Conservation (phyloP, 1,140 invertebrate species). For the Dendrolimus kikuchii region DNA sequence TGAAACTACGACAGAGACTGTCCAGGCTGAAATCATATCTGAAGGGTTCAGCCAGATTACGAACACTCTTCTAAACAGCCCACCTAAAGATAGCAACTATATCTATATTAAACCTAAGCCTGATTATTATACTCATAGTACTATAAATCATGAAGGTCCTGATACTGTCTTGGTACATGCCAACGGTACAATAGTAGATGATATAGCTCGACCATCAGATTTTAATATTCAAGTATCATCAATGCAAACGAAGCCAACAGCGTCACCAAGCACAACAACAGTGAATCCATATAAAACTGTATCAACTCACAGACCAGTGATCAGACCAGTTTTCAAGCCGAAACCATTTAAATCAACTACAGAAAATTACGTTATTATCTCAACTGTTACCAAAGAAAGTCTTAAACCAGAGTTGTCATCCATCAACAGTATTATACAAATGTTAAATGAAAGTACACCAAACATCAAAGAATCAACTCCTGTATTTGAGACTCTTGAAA, state of each 20-base stretch:
- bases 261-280: slow-evolving; percentile 35
- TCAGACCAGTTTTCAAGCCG: slow-evolving; percentile 56
- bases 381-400: slow-evolving; percentile 49
- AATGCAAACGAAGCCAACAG: slow-evolving; percentile 65
- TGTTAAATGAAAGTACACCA: slow-evolving; percentile 74
- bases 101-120: slow-evolving; percentile 61
- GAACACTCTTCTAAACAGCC: slow-evolving; percentile 61
- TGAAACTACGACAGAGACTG: slow-evolving; percentile 43
- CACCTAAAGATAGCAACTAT: slow-evolving; percentile 49
- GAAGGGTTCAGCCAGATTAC: slow-evolving; percentile 71
- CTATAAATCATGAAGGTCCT: slow-evolving; percentile 74
- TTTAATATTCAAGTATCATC: slow-evolving; percentile 68
- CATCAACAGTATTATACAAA: slow-evolving; percentile 77
- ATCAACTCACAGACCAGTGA: slow-evolving; percentile 41
- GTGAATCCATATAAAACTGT: slow-evolving; percentile 42
- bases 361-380: slow-evolving; percentile 48
- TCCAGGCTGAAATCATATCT: slow-evolving; percentile 48
- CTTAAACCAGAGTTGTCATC: slow-evolving; percentile 71
- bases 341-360: slow-evolving; percentile 53
- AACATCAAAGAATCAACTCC: slow-evolving; percentile 49
- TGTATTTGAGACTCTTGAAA: slow-evolving; percentile 38
- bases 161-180: slow-evolving; percentile 79
- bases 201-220: slow-evolving; percentile 76
- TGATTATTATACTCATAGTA: slow-evolving; percentile 58
- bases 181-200: slow-evolving; percentile 73